Base-by-base conservation (phyloP, 2,888 invertebrate genomes). In the Danaus chrysippus region DNA sequence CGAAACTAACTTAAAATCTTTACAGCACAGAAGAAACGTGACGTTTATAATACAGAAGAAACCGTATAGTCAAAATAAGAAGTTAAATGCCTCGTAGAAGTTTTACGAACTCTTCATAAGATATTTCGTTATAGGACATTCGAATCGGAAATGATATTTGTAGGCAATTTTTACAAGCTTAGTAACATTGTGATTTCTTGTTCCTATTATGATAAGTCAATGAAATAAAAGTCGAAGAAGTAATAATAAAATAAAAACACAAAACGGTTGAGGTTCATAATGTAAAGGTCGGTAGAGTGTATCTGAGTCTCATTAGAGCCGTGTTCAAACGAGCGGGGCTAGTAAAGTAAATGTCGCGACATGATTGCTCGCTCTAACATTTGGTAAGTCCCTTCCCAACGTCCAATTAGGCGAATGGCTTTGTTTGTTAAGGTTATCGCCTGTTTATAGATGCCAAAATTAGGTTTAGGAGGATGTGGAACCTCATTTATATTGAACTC, bases 361-460 rank as follows among this genome's bases (percentile, higher is more conserved):
- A 73, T 76, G 80, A 82, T 83, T 79, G 82, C 79, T 77, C 74
- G 71, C 65, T 76, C 84, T 85, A 87, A 86, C 87, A 86, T 87
- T 87, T 87, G 79, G n/a, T 17, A 76, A 76, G 76, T 69, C 73
- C 68, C 68, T 66, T 61, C 67, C 58, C 64, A 67, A 70, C 72
- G 68, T 74, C 87, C 87, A 86, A 87, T 87, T 87, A 87, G 82
- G 82, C 76, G 73, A 73, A 61, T 61, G 61, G 64, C 65, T 60
- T 64, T 65, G 66, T 67, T 71, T 71, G 67, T 65, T 62, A 66
- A 69, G 49, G 49, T 49, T 49, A 66, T 66, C 60, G 64, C 57
- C 65, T 61, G 64, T 64, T 56, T 58, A 57, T 57, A 49, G 54
- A 64, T 64, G 56, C 59, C 57, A 54, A 54, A 57, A 42, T 49